Evolutionary conservation across 2,797 vertebrate genomes (phyloP).

Genomic region (Notoglanidium macrostoma): DNA sequence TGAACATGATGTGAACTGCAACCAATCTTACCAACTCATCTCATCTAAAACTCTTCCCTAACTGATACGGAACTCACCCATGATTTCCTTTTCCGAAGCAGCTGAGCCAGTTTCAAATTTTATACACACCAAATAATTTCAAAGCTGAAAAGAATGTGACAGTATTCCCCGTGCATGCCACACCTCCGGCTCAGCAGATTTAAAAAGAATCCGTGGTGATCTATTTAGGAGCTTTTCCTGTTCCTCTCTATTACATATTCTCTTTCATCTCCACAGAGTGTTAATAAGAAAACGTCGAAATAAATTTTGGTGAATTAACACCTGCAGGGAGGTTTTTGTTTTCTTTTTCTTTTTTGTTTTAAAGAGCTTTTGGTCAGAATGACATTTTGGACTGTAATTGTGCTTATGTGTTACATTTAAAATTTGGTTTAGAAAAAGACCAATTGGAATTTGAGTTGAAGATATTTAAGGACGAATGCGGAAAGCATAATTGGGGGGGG

Average conservation of each 20-base stretch:
- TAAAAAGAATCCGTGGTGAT: neutral
- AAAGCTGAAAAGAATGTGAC: neutral
- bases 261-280: neutral
- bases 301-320: neutral
- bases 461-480: neutral
- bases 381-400: neutral
- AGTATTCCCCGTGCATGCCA: neutral
- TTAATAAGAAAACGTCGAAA: neutral
- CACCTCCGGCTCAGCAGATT: neutral
- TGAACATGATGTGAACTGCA: neutral
- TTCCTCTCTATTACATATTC: neutral
- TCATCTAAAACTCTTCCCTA: neutral
- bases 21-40: neutral
- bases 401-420: neutral
- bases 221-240: neutral
- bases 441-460: neutral
- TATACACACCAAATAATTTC: neutral
- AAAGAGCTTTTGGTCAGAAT: neutral
- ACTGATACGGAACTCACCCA: neutral
- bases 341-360: neutral
- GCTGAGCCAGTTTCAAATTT: neutral
- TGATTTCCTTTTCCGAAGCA: neutral
- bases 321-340: neutral
- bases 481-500: neutral
- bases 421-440: neutral